These are phyloP conservation scores for Eulacestoma nigropectus DNA, from an alignment of 2,113 vertebrate genomes.

Conservation along the genomic window DNA sequence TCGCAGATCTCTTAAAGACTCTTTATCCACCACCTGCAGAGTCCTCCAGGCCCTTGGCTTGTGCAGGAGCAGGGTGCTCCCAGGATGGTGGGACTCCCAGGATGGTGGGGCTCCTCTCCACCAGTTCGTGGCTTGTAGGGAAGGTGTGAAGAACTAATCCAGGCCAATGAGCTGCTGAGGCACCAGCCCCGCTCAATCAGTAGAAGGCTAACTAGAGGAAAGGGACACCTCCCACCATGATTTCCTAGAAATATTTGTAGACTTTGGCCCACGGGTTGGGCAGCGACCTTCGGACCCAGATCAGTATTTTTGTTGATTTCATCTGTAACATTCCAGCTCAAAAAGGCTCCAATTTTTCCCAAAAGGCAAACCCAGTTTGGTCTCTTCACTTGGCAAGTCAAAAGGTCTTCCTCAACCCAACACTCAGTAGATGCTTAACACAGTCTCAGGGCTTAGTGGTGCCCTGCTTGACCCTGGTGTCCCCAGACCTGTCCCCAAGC, in stretches of 20 bases:
- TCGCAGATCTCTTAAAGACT: not conserved
- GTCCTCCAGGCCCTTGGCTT: rapidly evolving
- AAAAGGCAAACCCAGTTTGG: not conserved
- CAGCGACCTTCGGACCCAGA: not conserved
- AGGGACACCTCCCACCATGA: not conserved
- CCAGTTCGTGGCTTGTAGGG: not conserved
- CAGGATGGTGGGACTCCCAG: rapidly evolving
- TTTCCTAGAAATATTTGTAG: not conserved
- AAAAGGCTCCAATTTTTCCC: not conserved
- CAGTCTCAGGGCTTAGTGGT: not conserved
- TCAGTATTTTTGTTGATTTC: not conserved
- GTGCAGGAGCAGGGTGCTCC: not conserved
- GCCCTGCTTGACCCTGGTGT: not conserved
- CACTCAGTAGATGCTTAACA: not conserved
- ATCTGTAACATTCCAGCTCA: not conserved
- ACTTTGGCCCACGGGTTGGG: not conserved
- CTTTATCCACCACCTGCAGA: not conserved
- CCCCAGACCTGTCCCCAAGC: not conserved
- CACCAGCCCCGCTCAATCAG: rapidly evolving
- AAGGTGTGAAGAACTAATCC: not conserved
- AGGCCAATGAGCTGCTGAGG: not conserved
- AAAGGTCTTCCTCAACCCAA: not conserved
- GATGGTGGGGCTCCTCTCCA: not conserved
- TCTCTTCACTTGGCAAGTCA: conserved; percentile 41
- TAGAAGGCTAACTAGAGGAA: not conserved